Percentiles rank a stretch among this genome's conserved stretches.
Conservation (phyloP, 1,140 invertebrate species). For the Nixonia krombeini region DNA sequence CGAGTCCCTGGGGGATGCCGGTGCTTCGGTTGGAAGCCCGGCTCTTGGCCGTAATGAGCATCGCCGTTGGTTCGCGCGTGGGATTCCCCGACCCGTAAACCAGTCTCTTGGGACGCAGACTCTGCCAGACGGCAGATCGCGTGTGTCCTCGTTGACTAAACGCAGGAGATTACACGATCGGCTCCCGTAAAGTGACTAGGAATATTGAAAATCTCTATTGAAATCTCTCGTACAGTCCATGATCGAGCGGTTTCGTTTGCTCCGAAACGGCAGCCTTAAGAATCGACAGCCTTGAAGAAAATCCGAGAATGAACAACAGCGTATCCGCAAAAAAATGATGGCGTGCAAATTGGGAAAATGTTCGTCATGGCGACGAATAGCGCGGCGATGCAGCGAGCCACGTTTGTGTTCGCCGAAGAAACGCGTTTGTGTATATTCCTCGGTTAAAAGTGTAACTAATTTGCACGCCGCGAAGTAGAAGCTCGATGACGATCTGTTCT, state of each 20-base stretch:
- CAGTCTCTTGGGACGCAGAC: constrained; percentile 50
- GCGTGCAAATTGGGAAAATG: too few relatives aligned
- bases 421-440: too few relatives aligned
- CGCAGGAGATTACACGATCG: constrained; percentile 33
- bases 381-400: too few relatives aligned
- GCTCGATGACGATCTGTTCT: constrained; percentile 55
- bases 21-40: constrained; percentile 10
- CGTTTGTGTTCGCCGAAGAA: too few relatives aligned
- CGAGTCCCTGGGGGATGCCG: constrained; percentile 10
- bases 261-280: not conserved
- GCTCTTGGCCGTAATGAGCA: constrained; percentile 40
- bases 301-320: not conserved
- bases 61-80: constrained; percentile 35
- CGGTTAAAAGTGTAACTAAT: too few relatives aligned
- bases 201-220: constrained; percentile 20
- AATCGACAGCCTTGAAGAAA: not conserved
- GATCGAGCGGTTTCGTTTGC: too few relatives aligned
- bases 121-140: constrained; percentile 33
- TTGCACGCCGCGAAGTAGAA: constrained; percentile 60
- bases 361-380: too few relatives aligned
- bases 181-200: constrained; percentile 14
- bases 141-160: too few relatives aligned
- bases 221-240: too few relatives aligned
- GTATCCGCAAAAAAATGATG: not conserved
- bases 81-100: constrained; percentile 48